Percentiles rank a stretch among this genome's conserved stretches.
phyloP scores from a whole-genome alignment of 2,888 invertebrate species.

The Napeogenes inachia region DNA sequence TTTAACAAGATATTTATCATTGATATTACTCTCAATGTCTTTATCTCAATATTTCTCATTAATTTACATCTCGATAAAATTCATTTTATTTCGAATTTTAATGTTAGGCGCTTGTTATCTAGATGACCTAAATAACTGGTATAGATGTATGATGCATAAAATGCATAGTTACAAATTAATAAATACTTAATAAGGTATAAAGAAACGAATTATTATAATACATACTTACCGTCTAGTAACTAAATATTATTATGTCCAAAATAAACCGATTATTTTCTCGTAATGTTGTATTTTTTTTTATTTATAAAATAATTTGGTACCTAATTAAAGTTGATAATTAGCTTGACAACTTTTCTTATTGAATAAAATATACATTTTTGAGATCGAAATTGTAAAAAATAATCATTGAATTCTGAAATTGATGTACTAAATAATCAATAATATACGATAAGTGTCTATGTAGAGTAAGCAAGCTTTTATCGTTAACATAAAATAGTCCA shows the following conservation, averaged over 20 bases:
- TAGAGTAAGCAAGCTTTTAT: constrained; percentile 10
- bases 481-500: constrained; percentile 14
- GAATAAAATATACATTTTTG: too few relatives aligned
- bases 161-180: constrained; percentile 37
- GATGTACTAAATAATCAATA: neutral
- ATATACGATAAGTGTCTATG: neutral
- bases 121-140: constrained; percentile 54
- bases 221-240: constrained; percentile 25
- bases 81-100: constrained; percentile 12
- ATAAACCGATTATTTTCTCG: too few relatives aligned
- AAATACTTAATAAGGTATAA: constrained; percentile 40
- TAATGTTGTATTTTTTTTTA: too few relatives aligned
- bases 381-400: too few relatives aligned
- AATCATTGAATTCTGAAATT: too few relatives aligned
- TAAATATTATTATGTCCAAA: too few relatives aligned
- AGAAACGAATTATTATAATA: constrained; percentile 65
- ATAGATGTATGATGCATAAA: constrained; percentile 38
- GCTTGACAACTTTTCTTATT: too few relatives aligned
- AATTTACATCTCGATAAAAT: constrained; percentile 12
- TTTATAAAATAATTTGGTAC: too few relatives aligned
- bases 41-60: constrained; percentile 8
- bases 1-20: constrained; percentile 37
- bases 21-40: constrained; percentile 14
- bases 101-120: constrained; percentile 32
- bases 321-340: too few relatives aligned